Evolutionary conservation across 2,888 invertebrate genomes (phyloP), one percentile per base, ranked within the genome.

Genomic region (Ophion obscuratus): DNA sequence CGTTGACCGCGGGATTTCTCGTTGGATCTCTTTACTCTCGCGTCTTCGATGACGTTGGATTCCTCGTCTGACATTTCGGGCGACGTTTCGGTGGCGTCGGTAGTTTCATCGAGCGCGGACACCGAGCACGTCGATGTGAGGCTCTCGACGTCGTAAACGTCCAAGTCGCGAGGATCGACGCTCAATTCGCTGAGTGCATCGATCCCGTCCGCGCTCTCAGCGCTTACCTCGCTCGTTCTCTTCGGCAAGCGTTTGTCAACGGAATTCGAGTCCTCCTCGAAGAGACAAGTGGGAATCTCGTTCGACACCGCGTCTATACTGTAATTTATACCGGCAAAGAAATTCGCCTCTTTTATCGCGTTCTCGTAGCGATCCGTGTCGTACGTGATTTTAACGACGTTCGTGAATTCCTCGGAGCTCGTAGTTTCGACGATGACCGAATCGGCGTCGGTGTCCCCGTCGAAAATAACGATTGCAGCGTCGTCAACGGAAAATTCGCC

Each of bases 241-340:
- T 68, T 81, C 17, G 75, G 47, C 44, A 59, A 57, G 36, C 76
- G 66, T 40, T 87, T 83, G 27, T 86, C 86, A n/a, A 67, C 53
- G 0, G 82, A 66, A 67, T 84, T 87, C 0, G 88, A 89, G 76
- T 89, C 89, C 57, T 89, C 89, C 53, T 87, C 89, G 85, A 89
- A 89, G 3, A 89, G 78, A 74, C 88, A 89, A 2, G 82, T 84
- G 1, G 89, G 89, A 36, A 89, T 88, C 73, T 89, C 88, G 11
- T 75, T 66, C 24, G 87, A 88, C 6, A 89, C 87, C 9, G 87
- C 88, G 59, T 89, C 88, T 61, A 89, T 87, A 17, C 83, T 87
- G 74, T 89, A 89, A 84, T 88, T 80, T 24, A 81, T 86, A 47
- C 84, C 83, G 4, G 88, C 76, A 36, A 86, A 88, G 71, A 88